Evolutionary conservation across 2,888 invertebrate genomes (phyloP).

Genomic region (Pachymerium ferrugineum): DNA sequence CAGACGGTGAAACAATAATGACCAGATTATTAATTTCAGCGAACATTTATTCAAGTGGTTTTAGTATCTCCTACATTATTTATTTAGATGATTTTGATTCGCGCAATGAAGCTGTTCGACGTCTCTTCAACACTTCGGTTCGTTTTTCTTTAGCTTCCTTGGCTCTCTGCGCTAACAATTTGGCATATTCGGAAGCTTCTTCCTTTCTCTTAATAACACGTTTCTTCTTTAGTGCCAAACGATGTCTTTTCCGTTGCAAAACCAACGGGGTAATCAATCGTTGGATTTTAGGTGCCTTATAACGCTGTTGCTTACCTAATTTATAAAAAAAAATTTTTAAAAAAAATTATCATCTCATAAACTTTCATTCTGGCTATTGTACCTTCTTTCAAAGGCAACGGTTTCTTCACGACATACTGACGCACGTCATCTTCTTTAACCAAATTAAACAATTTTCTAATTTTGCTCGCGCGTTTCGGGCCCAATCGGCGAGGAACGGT

Average conservation of each 20-base stretch:
- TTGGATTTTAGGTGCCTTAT: slow-evolving; percentile 91
- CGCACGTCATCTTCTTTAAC: slow-evolving; percentile 95
- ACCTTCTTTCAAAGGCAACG: slow-evolving; percentile 64
- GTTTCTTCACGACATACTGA: slow-evolving; percentile 91
- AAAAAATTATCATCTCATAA: no score
- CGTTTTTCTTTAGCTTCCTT: slow-evolving; percentile 79
- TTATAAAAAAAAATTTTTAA: no score
- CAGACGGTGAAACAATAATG: no score
- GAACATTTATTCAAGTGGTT: no score
- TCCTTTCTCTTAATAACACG: slow-evolving; percentile 75
- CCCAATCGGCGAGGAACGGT: slow-evolving; percentile 91
- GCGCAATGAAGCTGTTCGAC: slow-evolving; percentile 40
- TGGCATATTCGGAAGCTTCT: slow-evolving; percentile 84
- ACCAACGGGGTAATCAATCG: slow-evolving; percentile 86
- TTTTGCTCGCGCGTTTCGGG: slow-evolving; percentile 94
- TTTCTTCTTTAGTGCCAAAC: slow-evolving; percentile 79
- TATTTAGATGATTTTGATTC: slow-evolving; percentile 40
- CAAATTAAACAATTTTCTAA: slow-evolving; percentile 93
- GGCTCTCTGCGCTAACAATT: slow-evolving; percentile 82
- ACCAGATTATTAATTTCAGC: no score
- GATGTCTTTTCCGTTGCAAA: slow-evolving; percentile 78
- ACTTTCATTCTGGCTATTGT: no score
- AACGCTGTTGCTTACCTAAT: slow-evolving; percentile 59
- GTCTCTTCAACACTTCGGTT: slow-evolving; percentile 40
- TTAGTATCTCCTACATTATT: no score